Evolutionary conservation across 2,797 vertebrate species (phyloP).

Genomic region (Parauchenoglanis ngamensis): DNA sequence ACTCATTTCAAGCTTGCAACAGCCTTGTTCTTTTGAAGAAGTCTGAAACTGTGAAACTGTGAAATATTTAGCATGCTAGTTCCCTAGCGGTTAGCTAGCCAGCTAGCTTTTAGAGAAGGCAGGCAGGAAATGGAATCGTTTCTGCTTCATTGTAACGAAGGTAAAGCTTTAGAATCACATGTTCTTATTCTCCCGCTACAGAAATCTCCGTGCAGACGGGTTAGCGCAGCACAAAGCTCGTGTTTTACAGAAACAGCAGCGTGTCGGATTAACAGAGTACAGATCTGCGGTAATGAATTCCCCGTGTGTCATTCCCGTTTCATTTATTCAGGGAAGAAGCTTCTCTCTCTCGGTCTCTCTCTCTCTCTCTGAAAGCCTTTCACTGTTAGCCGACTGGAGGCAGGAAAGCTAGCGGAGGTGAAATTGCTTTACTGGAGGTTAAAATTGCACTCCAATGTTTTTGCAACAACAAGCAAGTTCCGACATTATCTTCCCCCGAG

Average conservation of each 20-base stretch:
- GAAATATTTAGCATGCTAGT: not conserved
- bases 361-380: constrained; percentile 25
- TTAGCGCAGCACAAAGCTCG: not conserved
- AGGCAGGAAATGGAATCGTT: not conserved
- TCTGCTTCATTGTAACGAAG: not conserved
- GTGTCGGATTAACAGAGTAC: constrained; percentile 16
- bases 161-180: not conserved
- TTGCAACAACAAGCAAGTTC: constrained; percentile 46
- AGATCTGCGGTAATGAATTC: constrained; percentile 26
- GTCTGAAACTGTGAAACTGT: not conserved
- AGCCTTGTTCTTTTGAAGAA: not conserved
- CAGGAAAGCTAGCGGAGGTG: constrained; percentile 11
- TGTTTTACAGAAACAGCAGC: constrained; percentile 15
- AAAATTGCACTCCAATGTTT: constrained; percentile 46
- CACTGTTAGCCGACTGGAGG: constrained; percentile 19
- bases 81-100: not conserved
- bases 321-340: constrained; percentile 17
- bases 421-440: constrained; percentile 43
- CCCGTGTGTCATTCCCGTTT: not conserved
- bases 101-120: not conserved
- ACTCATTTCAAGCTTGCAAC: not conserved
- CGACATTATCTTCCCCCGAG: constrained; percentile 47
- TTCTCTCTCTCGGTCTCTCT: not conserved
- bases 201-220: not conserved
- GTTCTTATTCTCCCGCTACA: not conserved